Base-by-base conservation (phyloP, 2,888 invertebrate genomes). In the Coenonympha glycerion region DNA sequence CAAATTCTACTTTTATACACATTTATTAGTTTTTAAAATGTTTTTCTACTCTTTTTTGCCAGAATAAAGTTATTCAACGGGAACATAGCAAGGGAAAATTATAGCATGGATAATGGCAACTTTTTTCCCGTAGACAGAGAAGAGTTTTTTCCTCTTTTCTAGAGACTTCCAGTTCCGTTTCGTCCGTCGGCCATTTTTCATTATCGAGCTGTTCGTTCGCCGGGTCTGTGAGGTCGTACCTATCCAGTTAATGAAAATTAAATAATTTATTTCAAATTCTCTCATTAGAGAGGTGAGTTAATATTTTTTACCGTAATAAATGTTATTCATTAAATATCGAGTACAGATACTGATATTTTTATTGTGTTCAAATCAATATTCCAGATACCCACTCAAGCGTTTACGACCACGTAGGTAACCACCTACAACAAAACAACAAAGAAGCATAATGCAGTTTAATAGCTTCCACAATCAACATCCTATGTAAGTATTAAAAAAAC, bases 121-220 rank as follows among this genome's bases (percentile, higher is more conserved):
- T 30, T 33, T 36, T 28, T n/a, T n/a, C n/a, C n/a, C n/a, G n/a
- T n/a, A n/a, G n/a, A n/a, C n/a, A n/a, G n/a, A n/a, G n/a, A n/a
- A n/a, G n/a, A n/a, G n/a, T n/a, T n/a, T n/a, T n/a, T 8, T 9
- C 24, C 22, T 24, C 13, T 15, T 15, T 21, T 5, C 2, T 61
- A 53, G 53, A 46, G 19, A 53, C 59, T 63, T 73, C 73, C 71
- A 64, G 68, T 69, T 79, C 79, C 62, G 58, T 58, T 9, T 22
- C 39, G 6, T 6, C 24, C 5, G 22, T 39, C 39, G 15, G 39
- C 22, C 62, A 45, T 52, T 52, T 49, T 54, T 56, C 89, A 89
- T 88, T 88, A 87, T 82, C 84, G 89, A 89, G 88, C 90, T 89
- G 90, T 90, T 90, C 89, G 86, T 89, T 88, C 88, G 86, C 88